A percentile compares a stretch with the other conserved stretches of the same genome.
These are phyloP conservation scores for Amphipyra tragopoginis DNA, from an alignment of 2,888 invertebrate genomes.

Conservation along the genomic window DNA sequence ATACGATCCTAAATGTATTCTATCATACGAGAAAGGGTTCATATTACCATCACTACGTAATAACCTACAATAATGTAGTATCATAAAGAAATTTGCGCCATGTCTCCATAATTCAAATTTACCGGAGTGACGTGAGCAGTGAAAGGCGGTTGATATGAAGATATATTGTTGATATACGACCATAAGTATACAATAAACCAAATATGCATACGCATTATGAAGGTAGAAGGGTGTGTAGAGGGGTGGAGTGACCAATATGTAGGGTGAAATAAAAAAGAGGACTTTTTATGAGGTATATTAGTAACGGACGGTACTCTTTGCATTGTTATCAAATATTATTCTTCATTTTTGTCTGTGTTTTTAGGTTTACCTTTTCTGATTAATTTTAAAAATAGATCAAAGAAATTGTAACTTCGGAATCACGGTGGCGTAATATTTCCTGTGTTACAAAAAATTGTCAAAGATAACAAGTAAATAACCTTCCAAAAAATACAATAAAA, in stretches of 20 bases:
- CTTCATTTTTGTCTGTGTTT: conserved; percentile 13
- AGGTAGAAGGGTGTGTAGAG: conserved; percentile 46
- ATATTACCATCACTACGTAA: not conserved
- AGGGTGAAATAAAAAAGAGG: conserved; percentile 62
- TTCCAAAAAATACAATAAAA: conserved; percentile 42
- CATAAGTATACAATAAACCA: conserved; percentile 56
- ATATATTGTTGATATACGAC: conserved; percentile 44
- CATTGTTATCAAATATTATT: conserved; percentile 42
- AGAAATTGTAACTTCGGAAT: not conserved
- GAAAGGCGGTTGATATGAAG: conserved; percentile 43
- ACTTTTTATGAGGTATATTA: conserved; percentile 42
- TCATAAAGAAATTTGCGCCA: conserved; percentile 21
- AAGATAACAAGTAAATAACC: conserved; percentile 31
- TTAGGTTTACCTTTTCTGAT: no score
- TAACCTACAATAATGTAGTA: not conserved
- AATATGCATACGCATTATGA: conserved; percentile 63
- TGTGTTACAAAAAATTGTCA: conserved; percentile 11
- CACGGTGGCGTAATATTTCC: conserved; percentile 14
- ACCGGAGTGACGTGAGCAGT: conserved; percentile 33
- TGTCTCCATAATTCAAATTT: conserved; percentile 13
- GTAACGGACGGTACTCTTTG: conserved; percentile 11
- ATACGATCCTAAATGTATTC: not conserved
- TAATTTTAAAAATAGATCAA: no score
- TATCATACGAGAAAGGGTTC: not conserved
- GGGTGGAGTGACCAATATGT: conserved; percentile 62